A percentile compares a stretch with the other conserved stretches of the same genome.
These are phyloP conservation scores for Nephila pilipes DNA, from an alignment of 1,140 invertebrate species.

Conservation along the genomic window DNA sequence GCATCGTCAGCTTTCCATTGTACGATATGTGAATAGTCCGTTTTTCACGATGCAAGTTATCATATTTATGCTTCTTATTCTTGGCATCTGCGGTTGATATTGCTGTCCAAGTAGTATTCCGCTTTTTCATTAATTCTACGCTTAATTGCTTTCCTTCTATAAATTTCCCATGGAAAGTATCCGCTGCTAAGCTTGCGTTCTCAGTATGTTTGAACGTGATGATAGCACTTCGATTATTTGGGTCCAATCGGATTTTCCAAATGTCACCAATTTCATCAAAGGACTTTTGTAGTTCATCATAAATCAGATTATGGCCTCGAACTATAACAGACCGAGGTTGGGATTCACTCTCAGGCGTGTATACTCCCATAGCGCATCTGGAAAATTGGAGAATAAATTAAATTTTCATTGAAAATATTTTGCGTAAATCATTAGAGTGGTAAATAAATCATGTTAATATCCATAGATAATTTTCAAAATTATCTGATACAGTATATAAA, in stretches of 20 bases:
- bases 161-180: not conserved
- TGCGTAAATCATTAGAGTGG: no score
- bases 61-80: not conserved
- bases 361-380: not conserved
- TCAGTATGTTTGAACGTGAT: not conserved
- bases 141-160: not conserved
- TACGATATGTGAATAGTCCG: not conserved
- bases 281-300: not conserved
- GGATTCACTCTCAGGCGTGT: not conserved
- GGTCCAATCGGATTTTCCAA: not conserved
- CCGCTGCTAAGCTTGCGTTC: not conserved
- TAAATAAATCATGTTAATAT: no score
- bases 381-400: not conserved
- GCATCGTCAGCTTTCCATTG: not conserved
- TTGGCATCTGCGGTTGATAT: not conserved
- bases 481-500: no score
- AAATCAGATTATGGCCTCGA: not conserved
- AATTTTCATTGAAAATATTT: no score
- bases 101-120: not conserved
- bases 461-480: no score
- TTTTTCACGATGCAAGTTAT: not conserved
- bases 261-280: not conserved
- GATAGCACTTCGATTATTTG: not conserved
- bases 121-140: not conserved
- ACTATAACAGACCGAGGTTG: not conserved